These are phyloP conservation scores for Pipra filicauda DNA, from an alignment of 2,113 vertebrate species.

Conservation along the genomic window DNA sequence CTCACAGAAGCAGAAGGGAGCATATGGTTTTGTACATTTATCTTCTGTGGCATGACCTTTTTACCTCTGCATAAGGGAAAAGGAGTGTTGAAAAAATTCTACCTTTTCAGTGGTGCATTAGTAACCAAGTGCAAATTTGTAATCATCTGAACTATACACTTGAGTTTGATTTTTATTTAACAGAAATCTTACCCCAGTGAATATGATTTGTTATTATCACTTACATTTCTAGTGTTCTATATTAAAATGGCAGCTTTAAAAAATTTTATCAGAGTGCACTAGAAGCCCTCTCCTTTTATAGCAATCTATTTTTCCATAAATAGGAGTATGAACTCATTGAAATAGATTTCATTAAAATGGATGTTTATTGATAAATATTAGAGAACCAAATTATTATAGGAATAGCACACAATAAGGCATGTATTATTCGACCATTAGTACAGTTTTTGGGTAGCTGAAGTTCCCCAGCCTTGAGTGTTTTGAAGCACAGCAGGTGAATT, in stretches of 20 bases:
- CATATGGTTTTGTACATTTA: slow-evolving; percentile 22
- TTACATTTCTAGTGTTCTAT: neutral
- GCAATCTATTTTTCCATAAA: neutral
- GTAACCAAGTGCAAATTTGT: neutral
- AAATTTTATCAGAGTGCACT: neutral
- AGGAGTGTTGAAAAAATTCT: neutral
- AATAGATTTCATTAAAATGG: slow-evolving; percentile 10
- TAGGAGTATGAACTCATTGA: neutral
- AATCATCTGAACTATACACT: slow-evolving; percentile 3
- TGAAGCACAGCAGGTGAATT: neutral
- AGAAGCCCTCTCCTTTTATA: neutral
- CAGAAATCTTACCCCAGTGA: neutral
- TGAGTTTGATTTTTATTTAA: slow-evolving; percentile 25
- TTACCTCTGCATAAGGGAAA: neutral
- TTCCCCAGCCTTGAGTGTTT: neutral
- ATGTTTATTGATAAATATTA: slow-evolving; percentile 16
- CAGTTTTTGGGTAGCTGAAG: neutral
- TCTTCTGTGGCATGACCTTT: slow-evolving; percentile 20
- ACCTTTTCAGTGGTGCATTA: neutral
- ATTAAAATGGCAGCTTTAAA: slow-evolving; percentile 19
- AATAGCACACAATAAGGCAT: neutral
- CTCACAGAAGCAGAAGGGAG: slow-evolving; percentile 14
- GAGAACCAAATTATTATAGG: neutral
- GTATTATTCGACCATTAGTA: neutral
- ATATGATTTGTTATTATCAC: neutral